Base-by-base conservation (phyloP, 2,113 vertebrate genomes). In the Sceloporus undulatus region DNA sequence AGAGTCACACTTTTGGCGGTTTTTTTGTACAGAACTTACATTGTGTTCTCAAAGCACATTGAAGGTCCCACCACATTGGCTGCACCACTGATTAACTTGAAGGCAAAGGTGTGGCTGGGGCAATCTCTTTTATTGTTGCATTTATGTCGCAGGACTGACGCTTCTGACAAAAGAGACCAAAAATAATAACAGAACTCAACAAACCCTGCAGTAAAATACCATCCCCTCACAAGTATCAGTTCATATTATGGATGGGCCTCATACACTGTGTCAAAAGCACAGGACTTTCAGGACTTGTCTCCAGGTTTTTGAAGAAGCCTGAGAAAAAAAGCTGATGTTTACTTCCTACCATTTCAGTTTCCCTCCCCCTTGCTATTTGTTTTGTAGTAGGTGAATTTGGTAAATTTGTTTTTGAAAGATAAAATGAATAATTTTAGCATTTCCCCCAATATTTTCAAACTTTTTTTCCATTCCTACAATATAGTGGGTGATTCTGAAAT, bases 21-120 rank as follows among this genome's bases (percentile, higher is more conserved):
- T 48, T 62, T 68, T 48, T 21, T 76, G 56, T 59, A 38, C 19
- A 5, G 16, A 70, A 95, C 98, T 94, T 96, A 99, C 98, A 92
- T 54, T 29, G 85, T 56, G 38, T 95, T 95, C 0, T 99, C 89
- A 5, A 99, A 98, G 93, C 98, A 99, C 87, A 99, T 96, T 14
- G 91, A 96, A 66, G 98, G 98, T n/a, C 98, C 98, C 10, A 99
- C 96, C 23, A 98, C 93, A 0, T 97, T 95, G 66, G 98, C 97
- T 0, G 97, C 97, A 0, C 98, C 98, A 0, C 98, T 99, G 80
- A 21, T 65, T 84, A 99, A 92, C 82, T 87, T 95, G 79, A 99
- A 96, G 0, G 97, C 92, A 66, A 97, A 99, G 79, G 95, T 86
- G 48, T 97, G 71, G 0, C 21, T 0, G 0, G 96, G 93, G 59